Evolutionary conservation across 2,888 invertebrate genomes (phyloP).

Genomic region (Sphecodes monilicornis): DNA sequence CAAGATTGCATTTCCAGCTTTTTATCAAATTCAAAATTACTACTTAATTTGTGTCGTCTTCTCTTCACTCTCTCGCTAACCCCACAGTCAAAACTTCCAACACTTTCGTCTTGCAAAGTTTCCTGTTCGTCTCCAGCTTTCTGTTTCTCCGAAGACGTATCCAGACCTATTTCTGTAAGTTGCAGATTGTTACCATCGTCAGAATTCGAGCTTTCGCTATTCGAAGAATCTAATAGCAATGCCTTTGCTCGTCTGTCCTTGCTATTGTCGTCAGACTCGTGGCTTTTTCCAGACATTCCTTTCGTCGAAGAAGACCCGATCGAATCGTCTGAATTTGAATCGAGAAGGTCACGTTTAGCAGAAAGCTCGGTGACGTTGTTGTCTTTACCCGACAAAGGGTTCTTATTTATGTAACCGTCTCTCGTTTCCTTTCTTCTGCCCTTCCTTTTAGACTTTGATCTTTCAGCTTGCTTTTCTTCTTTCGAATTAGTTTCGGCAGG

Average conservation of each 20-base stretch:
- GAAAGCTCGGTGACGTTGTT: conserved; percentile 30
- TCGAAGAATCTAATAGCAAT: conserved; percentile 43
- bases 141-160: background rate
- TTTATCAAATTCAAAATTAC: conserved; percentile 71
- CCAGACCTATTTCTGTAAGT: background rate
- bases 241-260: conserved; percentile 26
- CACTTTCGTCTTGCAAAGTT: background rate
- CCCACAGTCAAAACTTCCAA: background rate
- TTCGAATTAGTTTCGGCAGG: background rate
- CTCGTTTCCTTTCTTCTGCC: background rate
- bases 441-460: background rate
- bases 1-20: conserved; percentile 72
- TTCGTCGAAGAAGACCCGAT: background rate
- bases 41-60: conserved; percentile 59
- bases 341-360: conserved; percentile 57
- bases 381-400: background rate
- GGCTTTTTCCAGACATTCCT: background rate
- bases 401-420: background rate
- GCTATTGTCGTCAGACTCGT: conserved; percentile 9
- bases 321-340: conserved; percentile 67
- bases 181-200: conserved; percentile 12
- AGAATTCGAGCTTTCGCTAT: conserved; percentile 44
- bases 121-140: background rate
- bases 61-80: conserved; percentile 34
- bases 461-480: background rate